Conservation (phyloP, 2,888 invertebrate species). For the Acanthosepion pharaonis region DNA sequence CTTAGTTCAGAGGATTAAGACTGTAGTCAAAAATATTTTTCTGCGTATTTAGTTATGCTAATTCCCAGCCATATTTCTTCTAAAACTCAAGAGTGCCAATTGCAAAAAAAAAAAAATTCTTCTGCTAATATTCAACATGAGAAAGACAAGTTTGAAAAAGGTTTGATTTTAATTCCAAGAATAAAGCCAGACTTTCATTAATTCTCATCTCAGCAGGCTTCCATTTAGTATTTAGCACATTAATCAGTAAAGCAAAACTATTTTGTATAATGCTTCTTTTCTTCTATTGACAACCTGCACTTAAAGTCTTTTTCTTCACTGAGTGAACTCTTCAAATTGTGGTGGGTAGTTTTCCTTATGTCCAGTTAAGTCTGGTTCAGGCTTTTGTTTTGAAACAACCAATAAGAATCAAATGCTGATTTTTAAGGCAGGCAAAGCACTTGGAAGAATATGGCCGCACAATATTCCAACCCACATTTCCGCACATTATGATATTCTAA, state of each 20-base stretch:
- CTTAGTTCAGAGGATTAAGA: not conserved
- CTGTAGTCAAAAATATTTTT: not conserved
- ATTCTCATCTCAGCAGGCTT: not conserved
- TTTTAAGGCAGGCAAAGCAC: not conserved
- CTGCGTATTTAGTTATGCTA: not conserved
- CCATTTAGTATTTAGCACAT: not conserved
- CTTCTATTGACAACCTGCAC: not conserved
- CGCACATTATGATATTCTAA: not conserved
- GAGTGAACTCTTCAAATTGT: not conserved
- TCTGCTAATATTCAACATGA: not conserved
- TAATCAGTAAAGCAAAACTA: not conserved
- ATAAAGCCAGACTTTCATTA: not conserved
- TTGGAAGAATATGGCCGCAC: not conserved
- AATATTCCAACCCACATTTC: not conserved
- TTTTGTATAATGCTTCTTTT: slow-evolving; percentile 3
- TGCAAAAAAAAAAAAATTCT: not conserved
- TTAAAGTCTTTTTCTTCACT: not conserved
- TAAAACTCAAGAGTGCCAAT: not conserved
- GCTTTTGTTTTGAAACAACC: not conserved
- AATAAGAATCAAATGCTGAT: not conserved
- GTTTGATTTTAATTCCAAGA: not conserved
- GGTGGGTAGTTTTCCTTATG: not conserved
- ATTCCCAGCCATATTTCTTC: not conserved
- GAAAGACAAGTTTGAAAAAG: not conserved
- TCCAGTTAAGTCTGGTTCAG: not conserved